Base-by-base conservation (phyloP, 92 coral and sea anemone genomes). In the Parazoanthus atlanticus region DNA sequence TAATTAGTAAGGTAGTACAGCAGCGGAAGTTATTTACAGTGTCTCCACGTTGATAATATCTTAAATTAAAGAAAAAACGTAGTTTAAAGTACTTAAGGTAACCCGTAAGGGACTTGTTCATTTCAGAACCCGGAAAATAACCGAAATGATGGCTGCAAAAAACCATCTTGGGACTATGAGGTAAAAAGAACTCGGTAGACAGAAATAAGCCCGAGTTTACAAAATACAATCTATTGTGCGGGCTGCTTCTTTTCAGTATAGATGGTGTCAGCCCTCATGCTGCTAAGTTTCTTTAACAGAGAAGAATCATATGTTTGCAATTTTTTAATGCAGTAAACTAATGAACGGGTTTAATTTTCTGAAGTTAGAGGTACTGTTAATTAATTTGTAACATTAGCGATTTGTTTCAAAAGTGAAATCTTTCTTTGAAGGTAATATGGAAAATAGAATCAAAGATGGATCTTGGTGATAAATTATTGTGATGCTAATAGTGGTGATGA, bases 51-150 rank as follows among this genome's bases (percentile, higher is more conserved):
- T 43, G 49, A 4, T 43, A 9, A 43, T 43, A 10, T 9, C 11
- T 43, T 43, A 9, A 43, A 9, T 43, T 43, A 43, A 43, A 1
- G 49, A 7, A 43, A 7, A 43, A 7, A 9, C 49, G 49, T 43
- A 43, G 11, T 31, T 73, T 11, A 31, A 26, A 73, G 38, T 9
- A 73, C n/a, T n/a, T n/a, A n/a, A 73, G 7, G 77, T 30, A 73
- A 73, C 23, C 77, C 77, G 21, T 17, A 32, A 31, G 77, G 77
- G 77, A 73, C 77, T 73, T 73, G 77, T 73, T 73, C 77, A 31
- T 73, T 73, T 73, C 77, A 73, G 77, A 73, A 73, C 77, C 77
- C 41, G 38, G 77, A 73, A 73, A 73, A 11, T 73, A 73, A 73
- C 77, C 33, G 77, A 73, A 73, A 73, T 73, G 77, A 73, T 19